Conservation (phyloP, 2,888 invertebrate species). For the Acleris holmiana region DNA sequence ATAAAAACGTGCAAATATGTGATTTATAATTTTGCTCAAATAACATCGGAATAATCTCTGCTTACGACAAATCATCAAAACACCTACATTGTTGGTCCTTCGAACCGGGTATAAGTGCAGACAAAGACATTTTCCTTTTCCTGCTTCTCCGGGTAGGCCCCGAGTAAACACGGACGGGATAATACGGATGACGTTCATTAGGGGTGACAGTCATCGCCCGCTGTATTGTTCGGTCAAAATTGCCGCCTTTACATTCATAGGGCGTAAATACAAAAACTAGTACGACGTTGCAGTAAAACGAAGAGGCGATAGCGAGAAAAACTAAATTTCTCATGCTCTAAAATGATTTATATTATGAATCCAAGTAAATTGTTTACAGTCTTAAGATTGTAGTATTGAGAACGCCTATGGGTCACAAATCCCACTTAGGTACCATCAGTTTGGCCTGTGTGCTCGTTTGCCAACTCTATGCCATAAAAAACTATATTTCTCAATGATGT, state of each 20-base stretch:
- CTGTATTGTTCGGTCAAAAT: constrained; percentile 54
- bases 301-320: constrained; percentile 40
- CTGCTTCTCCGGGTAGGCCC: not conserved
- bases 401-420: no score
- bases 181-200: constrained; percentile 31
- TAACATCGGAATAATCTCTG: no score
- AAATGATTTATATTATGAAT: no score
- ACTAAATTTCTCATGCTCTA: not conserved
- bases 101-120: constrained; percentile 9
- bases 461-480: no score
- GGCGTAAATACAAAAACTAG: constrained; percentile 64
- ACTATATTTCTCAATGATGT: no score
- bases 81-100: not conserved
- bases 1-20: no score
- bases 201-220: constrained; percentile 29
- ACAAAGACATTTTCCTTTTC: constrained; percentile 11
- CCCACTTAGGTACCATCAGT: no score
- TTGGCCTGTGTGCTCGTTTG: no score
- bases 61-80: no score
- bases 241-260: constrained; percentile 62
- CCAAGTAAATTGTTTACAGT: no score
- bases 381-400: no score
- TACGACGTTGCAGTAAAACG: constrained; percentile 53
- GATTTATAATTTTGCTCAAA: no score
- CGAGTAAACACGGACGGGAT: constrained; percentile 14